Base-by-base conservation (phyloP, 2,797 vertebrate genomes). In the Lacerta agilis region DNA sequence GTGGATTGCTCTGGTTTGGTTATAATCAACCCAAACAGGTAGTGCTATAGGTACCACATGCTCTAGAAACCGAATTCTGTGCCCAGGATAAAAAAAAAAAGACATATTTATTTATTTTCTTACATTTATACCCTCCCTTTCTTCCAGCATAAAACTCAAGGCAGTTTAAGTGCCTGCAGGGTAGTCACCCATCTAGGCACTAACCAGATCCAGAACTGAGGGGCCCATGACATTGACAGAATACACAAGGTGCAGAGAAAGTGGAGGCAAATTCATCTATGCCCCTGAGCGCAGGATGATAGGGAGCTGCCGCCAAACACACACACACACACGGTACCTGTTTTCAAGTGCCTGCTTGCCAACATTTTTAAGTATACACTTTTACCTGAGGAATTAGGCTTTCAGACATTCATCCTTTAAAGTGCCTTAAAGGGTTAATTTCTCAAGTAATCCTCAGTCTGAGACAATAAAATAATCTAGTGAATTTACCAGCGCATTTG, bases 401-500 rank as follows among this genome's bases (percentile, higher is more conserved):
- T 49, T 49, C 11, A 49, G 45, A 11, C 45, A 11, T 49, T 49
- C 45, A 43, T 43, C 41, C 41, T 67, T 61, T 41, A 88, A 15
- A 72, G 8, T 18, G 2, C 5, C 33, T 67, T 29, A 20, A 72
- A 79, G 33, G 23, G 23, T 38, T 41, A 86, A 20, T 29, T 17
- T 58, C 17, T 61, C 8, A 73, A 41, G 15, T 86, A 61, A 17
- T 18, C 41, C 64, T 67, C 45, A 66, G 64, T 83, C 75, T 67
- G 84, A 91, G 73, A 73, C 82, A 83, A 76, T 0, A 0, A 3
- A 90, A 27, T n/a, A 5, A 43, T 80, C 85, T 58, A 13, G 67
- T 17, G 43, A 82, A 83, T 93, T 91, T 92, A 93, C 91, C 93
- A 86, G 76, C 91, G 87, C 93, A 91, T 82, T 96, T 96, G 94